Base-by-base conservation (phyloP, 2,113 vertebrate species). In the Triplophysa tibetana region DNA sequence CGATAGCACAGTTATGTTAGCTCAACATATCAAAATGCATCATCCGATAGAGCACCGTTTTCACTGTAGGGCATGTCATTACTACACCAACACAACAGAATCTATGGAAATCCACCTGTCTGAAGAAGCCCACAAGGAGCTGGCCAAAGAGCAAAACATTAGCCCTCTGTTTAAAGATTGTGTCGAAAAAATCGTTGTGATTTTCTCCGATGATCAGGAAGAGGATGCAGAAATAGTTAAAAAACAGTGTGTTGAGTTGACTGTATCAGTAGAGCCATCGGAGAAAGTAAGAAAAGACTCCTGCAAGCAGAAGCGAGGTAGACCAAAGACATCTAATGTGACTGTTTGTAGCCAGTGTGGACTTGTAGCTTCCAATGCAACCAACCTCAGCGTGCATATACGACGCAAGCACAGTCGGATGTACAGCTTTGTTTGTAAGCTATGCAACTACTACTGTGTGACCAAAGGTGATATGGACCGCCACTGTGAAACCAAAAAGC, bases 391-490 rank as follows among this genome's bases (percentile, higher is more conserved):
- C 1, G 96, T 99, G 81, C 98, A 99, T 50, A 95, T 99, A 67
- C 93, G 96, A 21, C 95, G 98, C 52, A 98, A 96, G 85, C 98
- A 99, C 87, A 98, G 97, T 82, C 97, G 96, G 77, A 93, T 98
- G 52, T 99, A 98, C 48, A 96, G 96, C 81, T 99, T 96, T 82
- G 92, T 94, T 84, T 99, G 98, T 88, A 97, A 93, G 67, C 88
- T 98, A 67, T 99, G 98, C 83, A 97, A 94, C 87, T 99, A 99
- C 72, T 98, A 94, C 79, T 98, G 96, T 0, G 98, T 99, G 63
- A 99, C 98, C 58, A 98, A 98, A 93, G 98, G 98, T 60, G 98
- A 99, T 79, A 99, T 99, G 96, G 98, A 99, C 79, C 96, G 98
- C 1, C 98, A 99, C 50, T 98, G 97, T 85, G 91, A 96, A 70